These are phyloP conservation scores for Peromyscus maniculatus DNA, from an alignment of 2,113 vertebrate genomes.

Conservation along the genomic window DNA sequence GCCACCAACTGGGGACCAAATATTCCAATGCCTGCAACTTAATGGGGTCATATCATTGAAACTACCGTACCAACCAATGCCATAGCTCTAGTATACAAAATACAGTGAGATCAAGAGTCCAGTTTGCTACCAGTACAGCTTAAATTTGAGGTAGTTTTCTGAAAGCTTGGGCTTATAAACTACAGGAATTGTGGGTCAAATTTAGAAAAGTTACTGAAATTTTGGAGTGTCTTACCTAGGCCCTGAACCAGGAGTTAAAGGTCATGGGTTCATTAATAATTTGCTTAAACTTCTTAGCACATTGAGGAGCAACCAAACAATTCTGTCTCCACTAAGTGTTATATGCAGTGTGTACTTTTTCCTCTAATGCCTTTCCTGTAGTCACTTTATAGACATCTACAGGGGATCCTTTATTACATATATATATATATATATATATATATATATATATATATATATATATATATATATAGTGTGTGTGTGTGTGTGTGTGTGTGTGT, in stretches of 20 bases:
- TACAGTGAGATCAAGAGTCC: not conserved
- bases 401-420: not conserved
- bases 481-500: too few species aligned
- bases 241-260: not conserved
- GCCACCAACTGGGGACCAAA: not conserved
- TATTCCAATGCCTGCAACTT: not conserved
- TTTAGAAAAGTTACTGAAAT: not conserved
- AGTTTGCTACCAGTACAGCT: not conserved
- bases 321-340: not conserved
- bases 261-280: not conserved
- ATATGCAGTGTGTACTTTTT: not conserved
- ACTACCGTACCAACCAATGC: not conserved
- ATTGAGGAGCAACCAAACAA: not conserved
- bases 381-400: not conserved
- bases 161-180: not conserved
- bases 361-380: not conserved
- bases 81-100: not conserved
- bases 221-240: not conserved
- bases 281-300: not conserved
- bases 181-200: not conserved
- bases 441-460: too few species aligned
- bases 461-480: too few species aligned
- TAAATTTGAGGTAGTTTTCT: not conserved
- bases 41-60: not conserved
- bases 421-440: too few species aligned